These are phyloP conservation scores for Diceros bicornis DNA, from an alignment of 2,797 vertebrate species.

Conservation along the genomic window DNA sequence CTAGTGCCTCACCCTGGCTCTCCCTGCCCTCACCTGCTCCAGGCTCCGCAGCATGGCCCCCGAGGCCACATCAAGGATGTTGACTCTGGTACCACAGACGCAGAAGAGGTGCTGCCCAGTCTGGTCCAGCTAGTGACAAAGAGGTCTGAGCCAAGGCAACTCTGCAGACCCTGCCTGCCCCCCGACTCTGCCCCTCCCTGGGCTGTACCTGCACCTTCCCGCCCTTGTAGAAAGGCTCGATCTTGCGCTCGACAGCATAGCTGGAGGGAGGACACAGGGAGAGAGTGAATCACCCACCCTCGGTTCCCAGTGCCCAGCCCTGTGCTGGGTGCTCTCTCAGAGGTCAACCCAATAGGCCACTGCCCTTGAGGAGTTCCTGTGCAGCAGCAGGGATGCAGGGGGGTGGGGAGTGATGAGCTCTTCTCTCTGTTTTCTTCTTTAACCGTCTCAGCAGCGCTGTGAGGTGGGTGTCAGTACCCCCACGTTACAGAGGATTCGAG, in stretches of 20 bases:
- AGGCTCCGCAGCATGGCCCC: conserved; percentile 93
- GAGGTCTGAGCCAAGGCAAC: neutral
- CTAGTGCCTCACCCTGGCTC: neutral
- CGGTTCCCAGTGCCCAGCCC: neutral
- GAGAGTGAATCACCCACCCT: neutral
- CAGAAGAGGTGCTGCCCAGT: conserved; percentile 96
- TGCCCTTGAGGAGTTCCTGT: neutral
- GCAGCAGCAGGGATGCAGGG: neutral
- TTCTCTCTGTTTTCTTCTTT: neutral
- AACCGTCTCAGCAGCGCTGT: neutral
- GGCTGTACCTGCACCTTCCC: conserved; percentile 95
- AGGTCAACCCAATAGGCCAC: neutral
- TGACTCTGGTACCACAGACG: conserved; percentile 93
- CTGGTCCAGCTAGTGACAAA: conserved; percentile 91
- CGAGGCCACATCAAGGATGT: conserved; percentile 93
- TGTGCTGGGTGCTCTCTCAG: neutral
- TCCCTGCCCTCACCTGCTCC: conserved; percentile 92
- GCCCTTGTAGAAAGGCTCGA: conserved; percentile 98
- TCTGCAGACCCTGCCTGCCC: neutral
- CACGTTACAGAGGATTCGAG: neutral
- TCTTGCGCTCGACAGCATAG: conserved; percentile 92
- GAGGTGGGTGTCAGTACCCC: neutral
- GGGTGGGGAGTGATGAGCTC: neutral
- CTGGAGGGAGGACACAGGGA: conserved; percentile 84
- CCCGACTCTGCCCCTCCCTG: neutral